Base-by-base conservation (phyloP, 2,888 invertebrate genomes). In the Zootermopsis nevadensis region DNA sequence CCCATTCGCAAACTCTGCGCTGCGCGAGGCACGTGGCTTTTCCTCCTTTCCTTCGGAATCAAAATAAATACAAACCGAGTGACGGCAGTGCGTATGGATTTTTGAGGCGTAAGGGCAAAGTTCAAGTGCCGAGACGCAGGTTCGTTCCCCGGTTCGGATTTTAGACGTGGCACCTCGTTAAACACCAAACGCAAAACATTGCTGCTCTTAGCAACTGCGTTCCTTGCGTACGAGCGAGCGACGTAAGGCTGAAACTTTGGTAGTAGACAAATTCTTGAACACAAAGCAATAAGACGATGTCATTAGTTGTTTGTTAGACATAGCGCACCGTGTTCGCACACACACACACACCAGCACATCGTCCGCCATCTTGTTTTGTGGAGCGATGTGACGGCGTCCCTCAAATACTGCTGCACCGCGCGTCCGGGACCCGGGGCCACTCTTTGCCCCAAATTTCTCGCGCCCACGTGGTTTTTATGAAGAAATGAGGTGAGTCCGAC, bases 131-230 rank as follows among this genome's bases (percentile, higher is more conserved):
- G 31, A 33, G 69, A 2, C 24, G 74, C 38, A 38, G 8, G 74
- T 74, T 74, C 33, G 2, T 1, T 10, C 74, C 74, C 74, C 38
- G 42, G 74, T 42, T 74, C n/a, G 74, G 74, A 38, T 42, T 38
- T 74, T 42, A 74, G 74, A 74, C n/a, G 38, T 74, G 74, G 38
- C 74, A 38, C n/a, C 38, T 74, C 31, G n/a, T 24, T 33, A 24
- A 74, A 74, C 74, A 74, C 74, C 74, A 74, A 74, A n/a, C 74
- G n/a, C 74, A 38, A 27, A 27, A 10, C n/a, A 60, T 53, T 53
- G 15, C 24, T 53, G n/a, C 4, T 60, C 60, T 27, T 60, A 60
- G 60, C 60, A 2, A 60, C 60, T 27, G 27, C 6, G 60, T 27
- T n/a, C n/a, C 60, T 60, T 60, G n/a, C n/a, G 60, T 60, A 12